These are phyloP conservation scores for Urocitellus parryii DNA, from an alignment of 2,113 vertebrate genomes.

Conservation along the genomic window DNA sequence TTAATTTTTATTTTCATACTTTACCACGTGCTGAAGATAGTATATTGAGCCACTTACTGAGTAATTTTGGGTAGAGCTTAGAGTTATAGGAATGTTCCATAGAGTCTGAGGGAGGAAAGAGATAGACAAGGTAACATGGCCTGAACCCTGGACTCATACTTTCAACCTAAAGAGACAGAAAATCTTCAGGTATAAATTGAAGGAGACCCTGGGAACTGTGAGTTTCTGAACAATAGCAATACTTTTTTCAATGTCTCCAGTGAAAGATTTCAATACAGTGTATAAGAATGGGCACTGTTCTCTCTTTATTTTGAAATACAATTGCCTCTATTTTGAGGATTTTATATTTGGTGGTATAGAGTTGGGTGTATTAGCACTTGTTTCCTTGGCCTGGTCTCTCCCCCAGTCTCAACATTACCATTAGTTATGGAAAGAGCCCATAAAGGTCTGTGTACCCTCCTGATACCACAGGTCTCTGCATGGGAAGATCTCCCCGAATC, in stretches of 20 bases:
- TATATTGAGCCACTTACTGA: neutral
- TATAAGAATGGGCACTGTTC: neutral
- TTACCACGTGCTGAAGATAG: neutral
- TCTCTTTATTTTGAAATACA: neutral
- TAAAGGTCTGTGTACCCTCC: neutral
- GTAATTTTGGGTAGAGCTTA: neutral
- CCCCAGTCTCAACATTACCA: neutral
- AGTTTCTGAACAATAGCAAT: neutral
- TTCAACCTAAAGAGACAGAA: neutral
- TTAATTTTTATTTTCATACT: neutral
- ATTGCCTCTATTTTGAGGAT: neutral
- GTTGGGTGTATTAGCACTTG: neutral
- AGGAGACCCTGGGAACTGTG: neutral
- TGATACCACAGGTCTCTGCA: neutral
- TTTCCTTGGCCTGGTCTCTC: neutral
- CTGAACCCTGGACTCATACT: neutral
- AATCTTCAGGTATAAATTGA: neutral
- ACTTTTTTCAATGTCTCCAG: neutral
- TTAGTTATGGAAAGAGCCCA: neutral
- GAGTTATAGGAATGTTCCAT: neutral
- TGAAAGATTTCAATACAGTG: neutral
- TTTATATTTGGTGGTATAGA: neutral
- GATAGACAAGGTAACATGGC: neutral
- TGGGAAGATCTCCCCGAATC: neutral
- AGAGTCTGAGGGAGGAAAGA: neutral